These are phyloP conservation scores for Strix aluco DNA, from an alignment of 2,113 vertebrate genomes.

Conservation along the genomic window DNA sequence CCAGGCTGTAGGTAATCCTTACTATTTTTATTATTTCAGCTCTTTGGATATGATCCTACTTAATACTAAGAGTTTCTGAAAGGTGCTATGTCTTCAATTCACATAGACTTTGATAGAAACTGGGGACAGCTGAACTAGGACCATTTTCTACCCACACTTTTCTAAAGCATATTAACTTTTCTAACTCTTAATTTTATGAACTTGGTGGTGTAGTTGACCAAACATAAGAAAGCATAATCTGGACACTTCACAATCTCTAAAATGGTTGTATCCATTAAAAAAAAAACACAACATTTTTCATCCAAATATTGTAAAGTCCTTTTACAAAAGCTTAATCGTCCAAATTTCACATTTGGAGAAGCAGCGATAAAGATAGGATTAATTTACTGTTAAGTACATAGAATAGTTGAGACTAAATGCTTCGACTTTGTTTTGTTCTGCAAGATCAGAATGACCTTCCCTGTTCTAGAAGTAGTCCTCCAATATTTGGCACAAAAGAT, in stretches of 20 bases:
- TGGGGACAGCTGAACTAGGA: neutral
- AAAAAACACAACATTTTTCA: neutral
- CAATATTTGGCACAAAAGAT: neutral
- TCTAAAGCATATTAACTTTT: neutral
- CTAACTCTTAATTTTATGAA: neutral
- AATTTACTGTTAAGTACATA: neutral
- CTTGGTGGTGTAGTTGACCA: neutral
- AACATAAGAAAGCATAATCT: neutral
- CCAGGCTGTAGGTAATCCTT: neutral
- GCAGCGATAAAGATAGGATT: neutral
- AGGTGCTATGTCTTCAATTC: neutral
- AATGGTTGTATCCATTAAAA: neutral
- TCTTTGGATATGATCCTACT: neutral
- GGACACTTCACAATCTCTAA: neutral
- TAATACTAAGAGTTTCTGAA: neutral
- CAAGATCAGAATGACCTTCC: neutral
- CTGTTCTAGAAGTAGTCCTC: neutral
- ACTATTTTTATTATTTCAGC: neutral
- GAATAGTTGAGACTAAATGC: neutral
- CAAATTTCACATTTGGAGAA: neutral
- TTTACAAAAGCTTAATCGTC: neutral
- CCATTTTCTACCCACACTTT: neutral
- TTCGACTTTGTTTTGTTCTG: neutral
- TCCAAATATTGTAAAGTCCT: neutral
- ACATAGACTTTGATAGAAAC: neutral